Evolutionary conservation across 2,888 invertebrate species (phyloP).

Genomic region (Melinaea menophilus): DNA sequence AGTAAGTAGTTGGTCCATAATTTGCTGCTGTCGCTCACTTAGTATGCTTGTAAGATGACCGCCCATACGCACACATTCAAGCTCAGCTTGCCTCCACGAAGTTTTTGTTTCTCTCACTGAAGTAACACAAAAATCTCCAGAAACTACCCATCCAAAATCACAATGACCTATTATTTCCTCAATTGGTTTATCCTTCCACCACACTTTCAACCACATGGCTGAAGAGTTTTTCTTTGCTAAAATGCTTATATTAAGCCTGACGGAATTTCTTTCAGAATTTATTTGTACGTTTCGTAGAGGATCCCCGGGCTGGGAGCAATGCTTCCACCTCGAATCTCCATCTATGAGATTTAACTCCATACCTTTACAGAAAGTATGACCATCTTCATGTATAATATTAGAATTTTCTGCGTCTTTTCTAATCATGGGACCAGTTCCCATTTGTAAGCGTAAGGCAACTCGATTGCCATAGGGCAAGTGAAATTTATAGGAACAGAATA

Average conservation of each 20-base stretch:
- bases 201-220: constrained; percentile 77
- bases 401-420: constrained; percentile 54
- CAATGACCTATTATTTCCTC: constrained; percentile 81
- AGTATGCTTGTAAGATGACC: constrained; percentile 84
- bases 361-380: constrained; percentile 71
- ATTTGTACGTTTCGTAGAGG: constrained; percentile 78
- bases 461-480: constrained; percentile 84
- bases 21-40: constrained; percentile 79
- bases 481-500: constrained; percentile 83
- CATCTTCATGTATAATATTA: constrained; percentile 61
- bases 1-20: constrained; percentile 80
- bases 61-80: constrained; percentile 79
- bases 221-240: constrained; percentile 59
- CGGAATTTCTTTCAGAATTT: constrained; percentile 77
- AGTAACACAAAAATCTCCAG: constrained; percentile 82
- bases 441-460: constrained; percentile 79
- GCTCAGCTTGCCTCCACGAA: constrained; percentile 83
- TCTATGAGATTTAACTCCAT: constrained; percentile 78
- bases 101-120: constrained; percentile 77
- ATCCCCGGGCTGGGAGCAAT: constrained; percentile 79
- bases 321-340: constrained; percentile 77
- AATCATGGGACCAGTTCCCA: constrained; percentile 69
- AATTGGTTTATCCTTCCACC: constrained; percentile 81
- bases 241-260: constrained; percentile 70
- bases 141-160: constrained; percentile 84